Conservation (phyloP, 1,140 invertebrate species). For the Pseudomyrmex sp. region DNA sequence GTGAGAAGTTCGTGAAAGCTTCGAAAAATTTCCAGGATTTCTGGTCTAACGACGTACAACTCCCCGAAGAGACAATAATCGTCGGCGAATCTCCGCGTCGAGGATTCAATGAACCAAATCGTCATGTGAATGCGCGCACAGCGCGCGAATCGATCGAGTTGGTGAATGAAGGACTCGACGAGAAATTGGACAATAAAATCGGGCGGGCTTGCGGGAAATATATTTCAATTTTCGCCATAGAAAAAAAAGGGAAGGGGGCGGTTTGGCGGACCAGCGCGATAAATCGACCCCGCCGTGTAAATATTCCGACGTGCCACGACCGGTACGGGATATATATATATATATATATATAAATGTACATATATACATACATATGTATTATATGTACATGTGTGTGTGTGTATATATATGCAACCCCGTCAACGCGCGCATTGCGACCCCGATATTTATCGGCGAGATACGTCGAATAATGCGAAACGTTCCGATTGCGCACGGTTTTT, state of each 20-base stretch:
- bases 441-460: slow-evolving; percentile 68
- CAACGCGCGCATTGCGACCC: slow-evolving; percentile 8
- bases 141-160: slow-evolving; percentile 24
- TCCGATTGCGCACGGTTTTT: slow-evolving; percentile 63
- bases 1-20: not conserved
- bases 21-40: slow-evolving; percentile 1
- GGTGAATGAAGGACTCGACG: slow-evolving; percentile 47
- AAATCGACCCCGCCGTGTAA: slow-evolving; percentile 69
- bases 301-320: slow-evolving; percentile 62
- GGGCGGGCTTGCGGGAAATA: slow-evolving; percentile 63
- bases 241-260: not conserved
- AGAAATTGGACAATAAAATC: slow-evolving; percentile 69
- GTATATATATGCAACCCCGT: slow-evolving; percentile 3
- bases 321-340: slow-evolving; percentile 38
- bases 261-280: slow-evolving; percentile 46
- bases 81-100: not conserved
- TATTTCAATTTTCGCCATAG: slow-evolving; percentile 70
- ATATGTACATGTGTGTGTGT: not conserved
- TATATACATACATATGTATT: too few relatives aligned
- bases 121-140: not conserved
- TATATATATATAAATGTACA: not conserved
- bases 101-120: slow-evolving; percentile 5
- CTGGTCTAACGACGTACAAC: not conserved
- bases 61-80: not conserved
- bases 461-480: slow-evolving; percentile 67